Evolutionary conservation across 2,888 invertebrate species (phyloP), one percentile per base, ranked within the genome.

Genomic region (Tipula unca): DNA sequence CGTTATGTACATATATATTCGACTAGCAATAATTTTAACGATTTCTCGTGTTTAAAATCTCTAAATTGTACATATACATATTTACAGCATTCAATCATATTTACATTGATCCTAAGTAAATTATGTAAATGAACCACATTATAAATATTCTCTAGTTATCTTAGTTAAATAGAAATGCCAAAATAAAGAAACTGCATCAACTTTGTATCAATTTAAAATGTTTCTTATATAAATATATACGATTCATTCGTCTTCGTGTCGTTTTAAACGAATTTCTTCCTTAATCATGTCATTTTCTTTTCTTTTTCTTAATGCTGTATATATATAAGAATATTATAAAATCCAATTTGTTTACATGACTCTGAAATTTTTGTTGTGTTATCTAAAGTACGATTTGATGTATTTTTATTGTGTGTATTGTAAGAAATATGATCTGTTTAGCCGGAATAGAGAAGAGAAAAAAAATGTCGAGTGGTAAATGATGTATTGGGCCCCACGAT

Each of bases 331-430:
- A n/a, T n/a, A n/a, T n/a, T 69, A 8, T 69, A 25, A 69, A 69
- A 69, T 20, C 69, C 69, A 69, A 69, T 69, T 69, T 69, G 69
- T 69, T 69, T 69, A 69, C 69, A 69, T 69, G 69, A 69, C 69
- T 69, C 69, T 69, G 69, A 69, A 20, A 69, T 69, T 69, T 69
- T 48, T n/a, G 48, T 48, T 48, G 17, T 48, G 48, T 17, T 48
- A 1, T 69, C 25, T 69, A 69, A 69, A 69, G 69, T 69, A 69
- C 69, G 69, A 69, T 69, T 69, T 69, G 69, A 69, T 69, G 69
- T 48, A n/a, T 14, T 48, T 48, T 48, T 48, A 17, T 48, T 48
- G 48, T 48, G 3, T 48, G 6, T n/a, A 17, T 25, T 25, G 10
- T 17, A 17, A 17, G 48, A 48, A 48, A 69, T 69, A 69, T 25